Conservation (phyloP, 1,140 invertebrate species). For the Leptopilina clavipes region DNA sequence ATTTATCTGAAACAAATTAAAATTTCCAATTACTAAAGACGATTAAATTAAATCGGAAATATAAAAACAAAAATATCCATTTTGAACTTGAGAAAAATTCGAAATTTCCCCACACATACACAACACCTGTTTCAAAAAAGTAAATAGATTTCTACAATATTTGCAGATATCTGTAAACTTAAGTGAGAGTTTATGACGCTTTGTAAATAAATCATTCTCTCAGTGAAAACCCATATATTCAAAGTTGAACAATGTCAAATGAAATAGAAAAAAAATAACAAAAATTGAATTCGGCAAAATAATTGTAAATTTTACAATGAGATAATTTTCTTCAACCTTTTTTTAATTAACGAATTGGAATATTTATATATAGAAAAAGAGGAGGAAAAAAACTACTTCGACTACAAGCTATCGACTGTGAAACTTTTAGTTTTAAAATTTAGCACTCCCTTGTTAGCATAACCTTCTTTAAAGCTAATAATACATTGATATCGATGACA, state of each 20-base stretch:
- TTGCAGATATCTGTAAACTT: neutral
- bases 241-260: neutral
- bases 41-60: no score
- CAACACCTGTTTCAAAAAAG: no score
- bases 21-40: no score
- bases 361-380: no score
- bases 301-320: no score
- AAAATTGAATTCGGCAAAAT: no score
- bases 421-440: conserved; percentile 1
- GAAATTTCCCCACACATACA: no score
- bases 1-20: conserved; percentile 53
- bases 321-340: no score
- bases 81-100: no score
- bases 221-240: neutral
- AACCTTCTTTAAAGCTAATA: conserved; percentile 12
- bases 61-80: conserved; percentile 3
- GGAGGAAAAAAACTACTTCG: neutral
- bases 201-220: neutral
- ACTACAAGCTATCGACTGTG: neutral
- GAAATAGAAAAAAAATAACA: neutral
- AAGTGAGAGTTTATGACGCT: no score
- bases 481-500: neutral
- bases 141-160: conserved; percentile 26
- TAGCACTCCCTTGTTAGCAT: conserved; percentile 28
- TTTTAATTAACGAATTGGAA: no score